These are phyloP conservation scores for Poeciliopsis occidentalis DNA, from an alignment of 2,113 vertebrate genomes.

Conservation along the genomic window DNA sequence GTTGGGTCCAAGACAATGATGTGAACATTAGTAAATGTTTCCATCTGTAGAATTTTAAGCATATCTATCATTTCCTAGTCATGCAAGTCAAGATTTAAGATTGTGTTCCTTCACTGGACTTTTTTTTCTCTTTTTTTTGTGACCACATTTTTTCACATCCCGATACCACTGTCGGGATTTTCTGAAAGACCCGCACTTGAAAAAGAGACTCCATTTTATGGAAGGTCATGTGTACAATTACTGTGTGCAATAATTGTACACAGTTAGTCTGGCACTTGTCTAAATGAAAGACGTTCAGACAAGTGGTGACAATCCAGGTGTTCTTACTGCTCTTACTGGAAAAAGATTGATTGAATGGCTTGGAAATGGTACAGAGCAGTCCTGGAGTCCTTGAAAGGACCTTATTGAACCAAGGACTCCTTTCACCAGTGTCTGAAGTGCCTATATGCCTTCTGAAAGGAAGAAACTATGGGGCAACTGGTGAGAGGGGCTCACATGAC, in stretches of 20 bases:
- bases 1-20: background rate
- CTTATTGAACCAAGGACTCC: background rate
- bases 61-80: background rate
- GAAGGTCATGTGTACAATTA: slow-evolving; percentile 57
- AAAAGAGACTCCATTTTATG: slow-evolving; percentile 65
- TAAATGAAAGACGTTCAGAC: slow-evolving; percentile 18
- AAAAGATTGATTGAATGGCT: background rate
- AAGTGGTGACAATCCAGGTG: background rate
- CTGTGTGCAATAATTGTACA: slow-evolving; percentile 13
- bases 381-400: slow-evolving; percentile 16
- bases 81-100: background rate
- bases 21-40: background rate
- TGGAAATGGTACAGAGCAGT: background rate
- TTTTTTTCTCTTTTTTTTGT: background rate
- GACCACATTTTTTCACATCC: slow-evolving; percentile 18
- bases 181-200: background rate
- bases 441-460: background rate
- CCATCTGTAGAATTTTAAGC: background rate
- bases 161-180: background rate
- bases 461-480: background rate
- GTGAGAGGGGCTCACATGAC: background rate
- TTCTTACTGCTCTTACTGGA: background rate
- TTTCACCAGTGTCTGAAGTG: background rate
- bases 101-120: background rate
- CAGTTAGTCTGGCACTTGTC: no score